Evolutionary conservation across 1,140 invertebrate species (phyloP), one percentile per base, ranked within the genome.

Genomic region (Hormaphis cornu): DNA sequence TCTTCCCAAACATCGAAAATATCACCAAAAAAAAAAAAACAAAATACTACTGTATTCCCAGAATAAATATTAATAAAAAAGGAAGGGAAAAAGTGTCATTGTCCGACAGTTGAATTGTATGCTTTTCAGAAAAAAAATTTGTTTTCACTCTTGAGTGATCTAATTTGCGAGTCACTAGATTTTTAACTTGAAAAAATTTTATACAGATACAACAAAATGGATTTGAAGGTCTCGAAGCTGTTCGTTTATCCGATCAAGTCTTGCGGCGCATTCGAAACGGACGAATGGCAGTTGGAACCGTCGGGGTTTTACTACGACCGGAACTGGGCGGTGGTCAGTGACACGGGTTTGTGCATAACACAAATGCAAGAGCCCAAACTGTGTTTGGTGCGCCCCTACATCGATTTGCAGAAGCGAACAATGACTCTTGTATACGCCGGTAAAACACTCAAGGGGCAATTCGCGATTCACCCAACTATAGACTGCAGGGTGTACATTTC

Each of bases 241-340:
- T 89, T 86, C 75, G 80, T 97, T 53, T 98, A 92, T 81, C 95
- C 95, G 2, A 84, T 98, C 2, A 98, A 98, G 81, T 97, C 95
- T 0, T 97, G 94, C 80, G 90, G 83, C 3, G 84, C 87, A 37
- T 89, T 88, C 72, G 82, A 86, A 77, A 81, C 91, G 52, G 73
- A 80, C 69, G 76, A 71, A 22, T 76, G 75, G 75, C 59, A 46
- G 18, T 30, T 76, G 18, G 70, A 73, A n/a, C 61, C 75, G 69
- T 86, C 83, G 74, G 94, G 94, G 1, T 81, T 98, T 18, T 80
- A 87, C 74, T 95, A 89, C 78, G 95, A 98, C 78, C 82, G 95
- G 73, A 83, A 90, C 75, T 97, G 93, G 93, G 92, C 96, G 88
- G 87, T 98, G 70, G 81, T 94, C 1, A 89, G 86, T 72, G 78